Evolutionary conservation across 2,888 invertebrate species (phyloP).

Genomic region (Entomobrya proxima): DNA sequence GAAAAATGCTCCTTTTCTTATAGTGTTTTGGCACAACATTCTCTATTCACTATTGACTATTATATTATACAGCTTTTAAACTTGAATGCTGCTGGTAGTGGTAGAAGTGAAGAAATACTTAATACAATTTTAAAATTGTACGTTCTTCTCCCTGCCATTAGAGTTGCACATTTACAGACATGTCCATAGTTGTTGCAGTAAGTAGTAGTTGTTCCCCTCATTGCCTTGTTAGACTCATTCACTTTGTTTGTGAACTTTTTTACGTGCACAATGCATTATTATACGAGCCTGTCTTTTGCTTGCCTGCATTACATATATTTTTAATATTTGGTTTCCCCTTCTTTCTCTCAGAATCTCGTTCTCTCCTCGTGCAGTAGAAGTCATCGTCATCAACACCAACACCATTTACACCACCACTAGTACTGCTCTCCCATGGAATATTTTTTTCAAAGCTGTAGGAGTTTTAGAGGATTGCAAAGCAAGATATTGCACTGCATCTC

Average conservation of each 20-base stretch:
- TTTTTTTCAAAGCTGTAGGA: background rate
- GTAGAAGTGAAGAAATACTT: too few species aligned
- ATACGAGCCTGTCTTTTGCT: background rate
- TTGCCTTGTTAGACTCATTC: too few species aligned
- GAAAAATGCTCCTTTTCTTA: background rate
- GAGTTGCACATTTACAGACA: too few species aligned
- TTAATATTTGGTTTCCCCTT: conserved; percentile 1
- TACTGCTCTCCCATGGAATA: background rate
- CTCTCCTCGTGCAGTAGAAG: background rate
- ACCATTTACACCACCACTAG: conserved; percentile 5
- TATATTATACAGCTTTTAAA: too few species aligned
- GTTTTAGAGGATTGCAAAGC: background rate
- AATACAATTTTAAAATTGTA: too few species aligned
- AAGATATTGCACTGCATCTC: background rate
- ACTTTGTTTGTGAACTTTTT: background rate
- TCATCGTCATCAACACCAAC: conserved; percentile 8
- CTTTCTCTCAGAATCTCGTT: background rate
- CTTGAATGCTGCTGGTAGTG: too few species aligned
- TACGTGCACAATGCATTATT: background rate
- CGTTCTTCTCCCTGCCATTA: too few species aligned
- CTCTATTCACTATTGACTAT: too few species aligned
- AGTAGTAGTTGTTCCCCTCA: too few species aligned
- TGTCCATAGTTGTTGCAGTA: too few species aligned
- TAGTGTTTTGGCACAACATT: background rate
- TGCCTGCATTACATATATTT: background rate